phyloP scores from a whole-genome alignment of 1,140 invertebrate species.

The Drosophila dunni region DNA sequence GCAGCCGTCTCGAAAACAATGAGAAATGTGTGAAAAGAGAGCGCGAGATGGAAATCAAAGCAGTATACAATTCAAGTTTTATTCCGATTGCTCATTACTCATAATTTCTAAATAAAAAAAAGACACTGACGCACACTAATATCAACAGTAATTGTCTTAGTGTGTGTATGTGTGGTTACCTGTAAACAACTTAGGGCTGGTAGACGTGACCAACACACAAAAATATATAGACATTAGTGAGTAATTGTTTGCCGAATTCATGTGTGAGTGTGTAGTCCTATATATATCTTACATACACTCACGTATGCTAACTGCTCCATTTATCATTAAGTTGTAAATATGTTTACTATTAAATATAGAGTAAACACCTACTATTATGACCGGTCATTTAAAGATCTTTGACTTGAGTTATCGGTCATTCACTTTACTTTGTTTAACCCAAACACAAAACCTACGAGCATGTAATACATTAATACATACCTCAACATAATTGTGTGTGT shows the following conservation, averaged over 20 bases:
- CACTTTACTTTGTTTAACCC: conserved; percentile 64
- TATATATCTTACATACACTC: conserved; percentile 2
- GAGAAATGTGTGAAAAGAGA: conserved; percentile 28
- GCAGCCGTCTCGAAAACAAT: conserved; percentile 24
- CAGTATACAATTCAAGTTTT: conserved; percentile 50
- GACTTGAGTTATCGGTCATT: conserved; percentile 65
- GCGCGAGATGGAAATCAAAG: neutral
- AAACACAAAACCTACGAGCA: neutral
- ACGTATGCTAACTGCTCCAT: conserved; percentile 12
- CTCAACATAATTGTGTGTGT: conserved; percentile 61
- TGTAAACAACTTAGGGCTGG: conserved; percentile 28
- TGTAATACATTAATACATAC: conserved; percentile 29
- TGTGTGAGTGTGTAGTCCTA: conserved; percentile 2
- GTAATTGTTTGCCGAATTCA: conserved; percentile 14
- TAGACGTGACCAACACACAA: conserved; percentile 32
- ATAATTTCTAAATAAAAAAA: conserved; percentile 55
- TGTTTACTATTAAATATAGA: conserved; percentile 27
- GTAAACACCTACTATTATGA: conserved; percentile 13
- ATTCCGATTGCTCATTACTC: conserved; percentile 72
- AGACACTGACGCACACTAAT: conserved; percentile 14
- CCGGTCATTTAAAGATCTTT: conserved; percentile 52
- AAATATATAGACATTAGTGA: conserved; percentile 17
- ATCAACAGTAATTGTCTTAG: conserved; percentile 19
- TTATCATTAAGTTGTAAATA: conserved; percentile 30
- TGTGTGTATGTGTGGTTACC: conserved; percentile 9